phyloP scores from a whole-genome alignment of 2,797 vertebrate genomes.

The Malurus leucopterus region DNA sequence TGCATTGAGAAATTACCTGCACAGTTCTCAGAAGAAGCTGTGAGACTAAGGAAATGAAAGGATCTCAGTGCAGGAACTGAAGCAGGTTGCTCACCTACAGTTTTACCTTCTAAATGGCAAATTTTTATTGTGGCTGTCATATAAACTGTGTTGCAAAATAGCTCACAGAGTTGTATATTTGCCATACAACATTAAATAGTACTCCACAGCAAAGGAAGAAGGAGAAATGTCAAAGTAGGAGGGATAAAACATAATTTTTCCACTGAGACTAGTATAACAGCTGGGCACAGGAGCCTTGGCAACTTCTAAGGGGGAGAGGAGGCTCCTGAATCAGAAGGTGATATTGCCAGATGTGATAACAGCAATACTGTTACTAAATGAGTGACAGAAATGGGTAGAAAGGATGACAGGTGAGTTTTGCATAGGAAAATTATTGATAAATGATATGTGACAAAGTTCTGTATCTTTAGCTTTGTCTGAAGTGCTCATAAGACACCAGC shows the following conservation, averaged over 20 bases:
- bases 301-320: neutral
- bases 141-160: neutral
- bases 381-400: slow-evolving; percentile 4
- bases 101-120: neutral
- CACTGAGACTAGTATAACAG: neutral
- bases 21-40: neutral
- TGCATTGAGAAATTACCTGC: neutral
- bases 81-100: neutral
- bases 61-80: neutral
- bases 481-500: neutral
- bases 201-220: neutral
- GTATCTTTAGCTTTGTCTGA: neutral
- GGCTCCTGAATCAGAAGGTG: neutral
- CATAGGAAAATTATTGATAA: slow-evolving; percentile 11
- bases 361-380: neutral
- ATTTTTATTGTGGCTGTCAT: neutral
- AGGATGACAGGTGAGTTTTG: neutral
- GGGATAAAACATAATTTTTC: neutral
- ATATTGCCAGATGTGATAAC: neutral
- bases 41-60: neutral
- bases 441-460: neutral
- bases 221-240: neutral
- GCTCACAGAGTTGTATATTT: neutral
- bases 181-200: neutral
- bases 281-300: neutral